phyloP scores from a whole-genome alignment of 2,888 invertebrate genomes.

The Exocentrus adspersus region DNA sequence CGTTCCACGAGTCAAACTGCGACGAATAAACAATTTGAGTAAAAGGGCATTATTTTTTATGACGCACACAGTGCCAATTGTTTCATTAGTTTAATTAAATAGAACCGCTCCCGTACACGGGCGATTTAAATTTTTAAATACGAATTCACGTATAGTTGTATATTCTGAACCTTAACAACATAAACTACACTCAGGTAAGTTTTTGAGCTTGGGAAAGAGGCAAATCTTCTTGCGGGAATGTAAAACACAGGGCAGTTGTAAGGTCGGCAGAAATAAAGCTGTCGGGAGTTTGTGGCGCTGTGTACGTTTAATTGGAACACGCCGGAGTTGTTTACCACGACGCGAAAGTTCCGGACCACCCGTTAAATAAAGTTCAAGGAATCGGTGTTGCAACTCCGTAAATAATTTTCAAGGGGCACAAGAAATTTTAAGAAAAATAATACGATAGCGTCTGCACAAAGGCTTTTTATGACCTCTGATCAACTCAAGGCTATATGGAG shows the following conservation, averaged over 20 bases:
- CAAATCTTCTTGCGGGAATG: slow-evolving; percentile 14
- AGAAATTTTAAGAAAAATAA: too few species aligned
- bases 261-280: slow-evolving; percentile 14
- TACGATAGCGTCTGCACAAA: too few species aligned
- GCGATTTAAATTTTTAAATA: too few species aligned
- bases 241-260: slow-evolving; percentile 14
- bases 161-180: too few species aligned
- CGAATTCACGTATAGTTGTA: too few species aligned
- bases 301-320: slow-evolving; percentile 14
- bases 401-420: too few species aligned
- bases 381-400: too few species aligned
- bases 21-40: not conserved
- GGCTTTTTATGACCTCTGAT: too few species aligned
- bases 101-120: too few species aligned
- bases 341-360: not conserved
- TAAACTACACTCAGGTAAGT: slow-evolving; percentile 5
- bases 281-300: slow-evolving; percentile 19
- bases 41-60: slow-evolving; percentile 1
- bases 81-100: not conserved
- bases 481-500: too few species aligned
- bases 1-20: not conserved
- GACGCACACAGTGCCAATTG: not conserved
- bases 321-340: not conserved
- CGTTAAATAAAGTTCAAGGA: not conserved
- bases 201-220: slow-evolving; percentile 11